Evolutionary conservation across 2,113 vertebrate species (phyloP).

Genomic region (Corynorhinus townsendii): DNA sequence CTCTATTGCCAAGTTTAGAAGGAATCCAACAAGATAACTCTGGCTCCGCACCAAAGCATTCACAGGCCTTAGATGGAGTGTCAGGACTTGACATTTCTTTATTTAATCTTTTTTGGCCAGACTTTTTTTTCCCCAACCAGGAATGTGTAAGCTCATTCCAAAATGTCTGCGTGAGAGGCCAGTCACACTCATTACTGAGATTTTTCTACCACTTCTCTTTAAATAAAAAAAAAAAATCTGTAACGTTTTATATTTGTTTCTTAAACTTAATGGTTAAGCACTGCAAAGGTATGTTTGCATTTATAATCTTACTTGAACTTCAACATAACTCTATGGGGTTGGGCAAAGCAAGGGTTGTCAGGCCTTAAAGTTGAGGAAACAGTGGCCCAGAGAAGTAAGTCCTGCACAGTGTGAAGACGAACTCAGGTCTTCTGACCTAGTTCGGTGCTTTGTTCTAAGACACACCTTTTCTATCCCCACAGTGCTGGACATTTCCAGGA

Average conservation of each 20-base stretch:
- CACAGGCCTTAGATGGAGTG: conserved; percentile 46
- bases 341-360: neutral
- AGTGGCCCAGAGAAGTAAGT: neutral
- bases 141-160: conserved; percentile 68
- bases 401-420: neutral
- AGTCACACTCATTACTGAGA: conserved; percentile 44
- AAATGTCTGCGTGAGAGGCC: conserved; percentile 61
- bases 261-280: conserved; percentile 28
- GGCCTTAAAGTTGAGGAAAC: neutral
- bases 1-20: conserved; percentile 43
- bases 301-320: conserved; percentile 14
- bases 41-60: conserved; percentile 64
- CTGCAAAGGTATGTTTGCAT: conserved; percentile 14
- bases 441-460: neutral
- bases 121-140: conserved; percentile 50
- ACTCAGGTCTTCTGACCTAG: neutral
- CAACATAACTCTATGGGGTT: neutral
- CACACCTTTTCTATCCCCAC: neutral
- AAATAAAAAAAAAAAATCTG: neutral
- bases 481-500: neutral
- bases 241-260: conserved; percentile 42
- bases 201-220: conserved; percentile 49
- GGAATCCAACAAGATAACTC: conserved; percentile 56
- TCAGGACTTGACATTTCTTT: conserved; percentile 65
- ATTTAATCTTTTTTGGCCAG: conserved; percentile 71